phyloP scores from a whole-genome alignment of 2,888 invertebrate genomes.

The Agriopis aurantiaria region DNA sequence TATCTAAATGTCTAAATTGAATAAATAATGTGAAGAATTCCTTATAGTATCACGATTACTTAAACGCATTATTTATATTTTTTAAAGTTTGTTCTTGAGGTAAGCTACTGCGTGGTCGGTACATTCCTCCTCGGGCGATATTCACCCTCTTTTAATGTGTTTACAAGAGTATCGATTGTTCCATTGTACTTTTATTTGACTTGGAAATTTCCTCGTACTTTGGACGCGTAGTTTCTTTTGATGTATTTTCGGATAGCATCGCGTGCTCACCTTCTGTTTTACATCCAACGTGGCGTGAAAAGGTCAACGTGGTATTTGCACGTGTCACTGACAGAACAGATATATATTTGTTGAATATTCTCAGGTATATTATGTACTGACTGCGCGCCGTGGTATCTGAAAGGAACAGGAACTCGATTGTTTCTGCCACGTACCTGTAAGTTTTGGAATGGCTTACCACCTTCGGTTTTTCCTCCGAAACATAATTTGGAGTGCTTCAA shows the following conservation, averaged over 20 bases:
- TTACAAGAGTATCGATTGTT: constrained; percentile 86
- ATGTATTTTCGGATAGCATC: constrained; percentile 49
- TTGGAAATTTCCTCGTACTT: constrained; percentile 78
- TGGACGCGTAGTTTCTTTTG: constrained; percentile 64
- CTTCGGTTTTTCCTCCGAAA: too few relatives aligned
- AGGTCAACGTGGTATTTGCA: constrained; percentile 14
- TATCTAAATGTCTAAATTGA: too few relatives aligned
- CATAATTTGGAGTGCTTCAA: too few relatives aligned
- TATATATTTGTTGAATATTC: neutral
- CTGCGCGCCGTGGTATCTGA: too few relatives aligned
- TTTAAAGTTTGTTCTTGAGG: neutral
- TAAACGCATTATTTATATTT: neutral
- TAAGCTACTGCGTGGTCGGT: constrained; percentile 9
- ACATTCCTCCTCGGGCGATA: constrained; percentile 49
- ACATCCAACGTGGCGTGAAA: constrained; percentile 2
- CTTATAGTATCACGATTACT: too few relatives aligned
- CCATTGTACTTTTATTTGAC: constrained; percentile 83
- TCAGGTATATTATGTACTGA: neutral
- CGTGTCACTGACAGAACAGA: constrained; percentile 1
- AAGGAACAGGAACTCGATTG: too few relatives aligned
- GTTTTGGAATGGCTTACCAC: too few relatives aligned
- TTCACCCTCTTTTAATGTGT: constrained; percentile 81
- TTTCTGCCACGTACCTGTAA: too few relatives aligned
- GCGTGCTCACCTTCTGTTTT: constrained; percentile 6
- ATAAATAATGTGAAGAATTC: too few relatives aligned